phyloP scores from a whole-genome alignment of 1,140 invertebrate genomes.

The Hestina assimilis region DNA sequence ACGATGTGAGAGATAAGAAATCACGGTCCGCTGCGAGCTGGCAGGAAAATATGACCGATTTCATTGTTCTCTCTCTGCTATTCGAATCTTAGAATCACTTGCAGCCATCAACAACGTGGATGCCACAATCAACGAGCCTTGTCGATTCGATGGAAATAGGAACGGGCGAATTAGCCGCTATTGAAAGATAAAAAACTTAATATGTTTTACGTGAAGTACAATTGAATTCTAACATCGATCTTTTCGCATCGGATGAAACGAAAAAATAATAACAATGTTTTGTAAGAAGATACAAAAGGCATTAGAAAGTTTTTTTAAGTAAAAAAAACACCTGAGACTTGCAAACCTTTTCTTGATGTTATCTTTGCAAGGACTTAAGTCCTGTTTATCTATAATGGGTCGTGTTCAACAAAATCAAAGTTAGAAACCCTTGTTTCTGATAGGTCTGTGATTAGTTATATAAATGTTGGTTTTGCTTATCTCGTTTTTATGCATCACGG shows the following conservation, averaged over 20 bases:
- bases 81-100: slow-evolving; percentile 68
- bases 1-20: slow-evolving; percentile 65
- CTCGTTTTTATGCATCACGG: slow-evolving; percentile 17
- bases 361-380: slow-evolving; percentile 23
- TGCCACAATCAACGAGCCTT: slow-evolving; percentile 73
- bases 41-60: slow-evolving; percentile 74
- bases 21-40: slow-evolving; percentile 65
- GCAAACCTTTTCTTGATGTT: slow-evolving; percentile 18
- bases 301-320: slow-evolving; percentile 1
- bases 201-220: slow-evolving; percentile 32
- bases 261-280: slow-evolving; percentile 6
- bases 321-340: slow-evolving; percentile 1
- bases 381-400: slow-evolving; percentile 28
- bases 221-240: slow-evolving; percentile 46
- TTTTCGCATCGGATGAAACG: slow-evolving; percentile 21
- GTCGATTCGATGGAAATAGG: slow-evolving; percentile 70
- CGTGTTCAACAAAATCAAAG: slow-evolving; percentile 18
- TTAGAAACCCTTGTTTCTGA: slow-evolving; percentile 30
- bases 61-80: slow-evolving; percentile 69
- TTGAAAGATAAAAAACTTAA: slow-evolving; percentile 55
- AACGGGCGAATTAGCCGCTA: slow-evolving; percentile 55
- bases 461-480: slow-evolving; percentile 20
- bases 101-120: slow-evolving; percentile 64
- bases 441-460: slow-evolving; percentile 23
- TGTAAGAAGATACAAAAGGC: not conserved